Conservation (phyloP, 2,113 vertebrate genomes). For the Paedocypris sp. region DNA sequence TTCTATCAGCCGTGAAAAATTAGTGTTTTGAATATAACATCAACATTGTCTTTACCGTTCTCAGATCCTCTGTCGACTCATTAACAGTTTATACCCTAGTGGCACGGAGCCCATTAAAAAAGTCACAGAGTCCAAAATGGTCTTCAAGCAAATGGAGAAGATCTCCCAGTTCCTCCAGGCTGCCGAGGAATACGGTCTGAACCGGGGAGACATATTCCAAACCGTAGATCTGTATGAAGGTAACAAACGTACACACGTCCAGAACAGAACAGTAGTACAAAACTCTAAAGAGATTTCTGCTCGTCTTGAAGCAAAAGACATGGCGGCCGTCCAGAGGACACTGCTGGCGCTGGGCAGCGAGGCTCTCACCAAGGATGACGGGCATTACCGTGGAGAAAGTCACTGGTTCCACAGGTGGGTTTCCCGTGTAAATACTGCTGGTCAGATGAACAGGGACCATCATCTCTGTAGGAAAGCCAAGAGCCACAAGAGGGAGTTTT, state of each 20-base stretch:
- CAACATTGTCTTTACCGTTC: not conserved
- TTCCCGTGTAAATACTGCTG: not conserved
- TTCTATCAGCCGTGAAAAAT: no score
- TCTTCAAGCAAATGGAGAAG: constrained; percentile 82
- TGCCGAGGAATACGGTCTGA: constrained; percentile 66
- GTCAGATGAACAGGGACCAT: not conserved
- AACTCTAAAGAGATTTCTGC: not conserved
- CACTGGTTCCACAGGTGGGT: constrained; percentile 76
- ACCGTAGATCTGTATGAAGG: constrained; percentile 81
- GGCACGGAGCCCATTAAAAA: constrained; percentile 66
- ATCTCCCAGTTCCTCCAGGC: constrained; percentile 74
- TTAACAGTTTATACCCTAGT: constrained; percentile 69
- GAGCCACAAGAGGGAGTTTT: constrained; percentile 69
- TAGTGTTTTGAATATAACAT: no score
- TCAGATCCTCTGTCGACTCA: constrained; percentile 70
- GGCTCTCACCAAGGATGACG: constrained; percentile 67
- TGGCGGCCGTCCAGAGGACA: constrained; percentile 76
- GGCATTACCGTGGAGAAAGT: constrained; percentile 67
- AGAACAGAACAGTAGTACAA: not conserved
- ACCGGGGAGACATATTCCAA: constrained; percentile 72
- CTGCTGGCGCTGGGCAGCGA: constrained; percentile 75
- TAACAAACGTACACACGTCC: constrained; percentile 29
- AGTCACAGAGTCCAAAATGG: constrained; percentile 65
- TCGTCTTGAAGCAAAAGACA: constrained; percentile 66
- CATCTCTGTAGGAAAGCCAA: constrained; percentile 72